These are phyloP conservation scores for Yponomeuta sedellus DNA, from an alignment of 2,888 invertebrate species.

Conservation along the genomic window DNA sequence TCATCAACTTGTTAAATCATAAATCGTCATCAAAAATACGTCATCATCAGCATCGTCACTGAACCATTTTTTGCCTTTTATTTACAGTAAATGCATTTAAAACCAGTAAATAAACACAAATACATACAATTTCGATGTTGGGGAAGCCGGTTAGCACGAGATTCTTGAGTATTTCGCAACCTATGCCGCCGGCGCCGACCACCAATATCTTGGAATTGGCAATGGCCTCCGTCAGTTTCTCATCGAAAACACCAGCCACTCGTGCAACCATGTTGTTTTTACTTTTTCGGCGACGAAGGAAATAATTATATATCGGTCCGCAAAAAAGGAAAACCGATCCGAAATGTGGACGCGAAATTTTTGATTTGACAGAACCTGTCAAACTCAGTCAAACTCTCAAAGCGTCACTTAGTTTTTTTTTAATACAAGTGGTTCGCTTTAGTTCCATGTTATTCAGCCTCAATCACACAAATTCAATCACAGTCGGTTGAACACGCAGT, in stretches of 20 bases:
- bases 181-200: conserved; percentile 99
- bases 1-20: conserved; percentile 13
- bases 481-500: too few species aligned
- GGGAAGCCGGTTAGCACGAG: conserved; percentile 95
- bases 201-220: conserved; percentile 86
- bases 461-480: too few species aligned
- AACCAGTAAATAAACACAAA: conserved; percentile 11
- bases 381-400: conserved; percentile 7
- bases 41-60: conserved; percentile 5
- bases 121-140: conserved; percentile 94
- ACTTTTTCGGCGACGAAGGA: neutral
- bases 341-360: neutral
- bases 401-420: conserved; percentile 5
- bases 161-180: conserved; percentile 98
- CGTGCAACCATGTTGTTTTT: conserved; percentile 78
- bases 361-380: neutral
- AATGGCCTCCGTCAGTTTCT: conserved; percentile 80
- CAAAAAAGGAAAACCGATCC: neutral
- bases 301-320: neutral
- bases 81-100: neutral
- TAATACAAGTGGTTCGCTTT: too few species aligned
- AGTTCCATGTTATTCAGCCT: too few species aligned
- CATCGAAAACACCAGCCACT: conserved; percentile 80
- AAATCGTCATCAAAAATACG: conserved; percentile 16
- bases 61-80: neutral